Conservation (phyloP, 2,113 vertebrate species). For the Nothobranchius furzeri region DNA sequence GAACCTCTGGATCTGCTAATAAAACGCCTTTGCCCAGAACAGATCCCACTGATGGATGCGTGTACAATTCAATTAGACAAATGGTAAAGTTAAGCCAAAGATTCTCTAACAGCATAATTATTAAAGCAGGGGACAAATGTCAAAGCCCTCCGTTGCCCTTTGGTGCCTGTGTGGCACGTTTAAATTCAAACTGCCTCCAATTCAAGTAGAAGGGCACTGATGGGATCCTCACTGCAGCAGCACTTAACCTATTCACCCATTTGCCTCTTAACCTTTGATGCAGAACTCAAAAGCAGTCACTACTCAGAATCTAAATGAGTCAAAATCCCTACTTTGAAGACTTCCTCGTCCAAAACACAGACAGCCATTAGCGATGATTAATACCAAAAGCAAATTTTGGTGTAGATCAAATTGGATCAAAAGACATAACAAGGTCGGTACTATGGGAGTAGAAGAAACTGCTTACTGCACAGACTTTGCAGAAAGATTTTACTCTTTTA, state of each 20-base stretch:
- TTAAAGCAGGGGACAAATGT: constrained; percentile 61
- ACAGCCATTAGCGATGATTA: not conserved
- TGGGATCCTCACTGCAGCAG: constrained; percentile 33
- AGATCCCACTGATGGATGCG: not conserved
- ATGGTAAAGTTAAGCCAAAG: constrained; percentile 40
- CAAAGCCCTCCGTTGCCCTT: constrained; percentile 59
- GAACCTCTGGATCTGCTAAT: no score
- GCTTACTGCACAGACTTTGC: no score
- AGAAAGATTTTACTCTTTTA: no score
- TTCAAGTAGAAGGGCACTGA: constrained; percentile 23
- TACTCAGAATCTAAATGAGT: not conserved
- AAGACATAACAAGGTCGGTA: not conserved
- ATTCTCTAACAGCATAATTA: constrained; percentile 55
- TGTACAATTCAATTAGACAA: constrained; percentile 51
- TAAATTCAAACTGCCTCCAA: constrained; percentile 46
- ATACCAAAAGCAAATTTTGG: not conserved
- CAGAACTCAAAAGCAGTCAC: not conserved
- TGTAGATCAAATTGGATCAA: not conserved
- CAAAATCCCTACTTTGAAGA: not conserved
- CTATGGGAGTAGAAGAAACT: no score
- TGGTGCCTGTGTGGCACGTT: constrained; percentile 56
- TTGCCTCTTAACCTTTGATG: constrained; percentile 16
- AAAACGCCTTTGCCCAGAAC: constrained; percentile 17
- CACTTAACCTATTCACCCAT: constrained; percentile 54
- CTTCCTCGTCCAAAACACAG: not conserved